Evolutionary conservation across 1,140 invertebrate species (phyloP).

Genomic region (Tigriopus japonicus): DNA sequence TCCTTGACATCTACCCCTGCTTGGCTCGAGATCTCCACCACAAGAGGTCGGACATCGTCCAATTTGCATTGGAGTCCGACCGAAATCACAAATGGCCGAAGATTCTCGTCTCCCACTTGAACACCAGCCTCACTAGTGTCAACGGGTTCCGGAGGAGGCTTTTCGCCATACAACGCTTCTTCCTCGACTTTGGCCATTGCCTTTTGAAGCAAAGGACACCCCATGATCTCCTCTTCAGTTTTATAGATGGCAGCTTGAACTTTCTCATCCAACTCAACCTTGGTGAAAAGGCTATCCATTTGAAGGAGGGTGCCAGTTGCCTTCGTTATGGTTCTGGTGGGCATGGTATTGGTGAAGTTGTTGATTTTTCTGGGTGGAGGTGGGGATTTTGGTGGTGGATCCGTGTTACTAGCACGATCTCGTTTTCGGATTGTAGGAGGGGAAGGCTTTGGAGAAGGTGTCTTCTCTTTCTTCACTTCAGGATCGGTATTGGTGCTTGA

Average conservation of each 20-base stretch:
- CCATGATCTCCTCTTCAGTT: slow-evolving; percentile 14
- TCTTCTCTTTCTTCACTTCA: not conserved
- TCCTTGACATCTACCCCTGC: not conserved
- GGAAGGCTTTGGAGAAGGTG: not conserved
- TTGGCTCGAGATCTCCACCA: not conserved
- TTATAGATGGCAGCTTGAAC: slow-evolving; percentile 4
- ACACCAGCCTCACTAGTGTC: not conserved
- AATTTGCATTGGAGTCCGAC: slow-evolving; percentile 6
- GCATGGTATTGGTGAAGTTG: slow-evolving; percentile 3
- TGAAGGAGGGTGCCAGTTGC: not conserved
- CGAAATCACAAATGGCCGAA: slow-evolving; percentile 9
- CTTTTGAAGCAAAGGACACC: slow-evolving; percentile 11
- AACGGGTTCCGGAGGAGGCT: not conserved
- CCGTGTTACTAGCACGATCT: not conserved
- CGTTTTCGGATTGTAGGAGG: not conserved
- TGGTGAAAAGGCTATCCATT: slow-evolving; percentile 9
- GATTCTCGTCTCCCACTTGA: slow-evolving; percentile 13
- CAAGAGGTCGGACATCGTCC: not conserved
- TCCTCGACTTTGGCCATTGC: slow-evolving; percentile 12
- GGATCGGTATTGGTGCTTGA: not conserved
- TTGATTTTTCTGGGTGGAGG: not conserved
- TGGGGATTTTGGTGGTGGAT: not conserved
- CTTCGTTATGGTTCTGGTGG: not conserved
- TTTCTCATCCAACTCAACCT: slow-evolving; percentile 3
- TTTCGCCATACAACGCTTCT: not conserved